A percentile compares a stretch with the other conserved stretches of the same genome.
Evolutionary conservation across 1,140 invertebrate species (phyloP).

Genomic region (Brachionus manjavacas): DNA sequence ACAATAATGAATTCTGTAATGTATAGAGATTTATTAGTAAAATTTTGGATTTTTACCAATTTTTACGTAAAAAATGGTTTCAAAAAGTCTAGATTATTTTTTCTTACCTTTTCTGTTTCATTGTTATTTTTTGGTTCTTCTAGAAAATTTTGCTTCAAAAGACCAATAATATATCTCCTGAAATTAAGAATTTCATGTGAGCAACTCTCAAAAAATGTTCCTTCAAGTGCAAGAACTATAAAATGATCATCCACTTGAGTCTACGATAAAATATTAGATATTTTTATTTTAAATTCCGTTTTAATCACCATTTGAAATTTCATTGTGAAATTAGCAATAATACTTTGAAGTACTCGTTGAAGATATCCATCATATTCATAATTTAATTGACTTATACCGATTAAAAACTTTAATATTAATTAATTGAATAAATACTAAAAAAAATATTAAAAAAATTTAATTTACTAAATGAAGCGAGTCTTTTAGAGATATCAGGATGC

Average conservation of each 20-base stretch:
- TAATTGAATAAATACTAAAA: not conserved
- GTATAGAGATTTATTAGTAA: no score
- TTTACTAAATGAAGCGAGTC: slow-evolving; percentile 27
- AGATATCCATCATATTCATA: slow-evolving; percentile 41
- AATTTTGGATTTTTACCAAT: no score
- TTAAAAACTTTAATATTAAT: slow-evolving; percentile 13
- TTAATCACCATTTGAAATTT: slow-evolving; percentile 37
- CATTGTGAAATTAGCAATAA: slow-evolving; percentile 19
- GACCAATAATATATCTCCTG: not conserved
- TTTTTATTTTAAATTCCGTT: not conserved
- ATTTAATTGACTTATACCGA: slow-evolving; percentile 26
- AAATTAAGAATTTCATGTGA: not conserved
- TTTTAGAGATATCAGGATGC: slow-evolving; percentile 29
- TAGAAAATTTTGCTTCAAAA: slow-evolving; percentile 22
- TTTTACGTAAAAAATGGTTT: no score
- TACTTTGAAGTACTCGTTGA: slow-evolving; percentile 34
- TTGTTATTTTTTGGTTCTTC: not conserved
- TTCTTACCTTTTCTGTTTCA: slow-evolving; percentile 28
- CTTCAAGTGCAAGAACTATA: slow-evolving; percentile 17
- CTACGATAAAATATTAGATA: not conserved
- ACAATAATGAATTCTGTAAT: no score
- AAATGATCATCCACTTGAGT: slow-evolving; percentile 32
- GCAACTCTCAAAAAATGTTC: not conserved
- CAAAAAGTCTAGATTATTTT: not conserved
- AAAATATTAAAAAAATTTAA: not conserved